Evolutionary conservation across 2,113 vertebrate species (phyloP), one percentile per base, ranked within the genome.

Genomic region (Pachyramphus minor): DNA sequence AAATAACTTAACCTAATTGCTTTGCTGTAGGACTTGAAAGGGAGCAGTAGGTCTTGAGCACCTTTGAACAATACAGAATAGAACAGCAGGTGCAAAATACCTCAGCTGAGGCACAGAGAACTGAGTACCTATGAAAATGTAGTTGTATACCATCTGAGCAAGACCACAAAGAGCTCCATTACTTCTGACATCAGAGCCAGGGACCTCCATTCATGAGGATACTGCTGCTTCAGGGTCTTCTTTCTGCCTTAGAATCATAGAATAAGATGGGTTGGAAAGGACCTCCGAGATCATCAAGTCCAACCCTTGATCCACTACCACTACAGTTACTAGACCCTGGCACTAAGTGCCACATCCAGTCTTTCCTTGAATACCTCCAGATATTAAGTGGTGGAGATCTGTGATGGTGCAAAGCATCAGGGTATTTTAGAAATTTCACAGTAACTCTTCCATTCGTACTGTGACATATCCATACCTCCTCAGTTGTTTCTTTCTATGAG

Each of bases 1-100:
- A 97, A 96, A 95, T 95, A 97, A 95, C 95, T 97, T 95, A 93
- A 94, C 85, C 95, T 96, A 95, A 96, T 96, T 96, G 95, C 76
- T 94, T 92, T 96, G 68, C 90, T 3, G 30, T 90, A 74, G 90
- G 90, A 90, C 82, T 93, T 96, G 82, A 96, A 96, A 94, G 69
- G 84, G 89, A 95, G 87, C 84, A 91, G 84, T 74, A 95, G 94
- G 91, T 95, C 94, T 95, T 95, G 75, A 90, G 73, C 85, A 96
- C 72, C 95, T 96, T 96, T 96, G 95, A 95, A 92, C 72, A 47
- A 55, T 10, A 69, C 11, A 84, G 86, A 95, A 96, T 92, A 87
- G 91, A 97, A 84, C 81, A 85, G 91, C 71, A 89, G 83, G 80
- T 84, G 73, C 69, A 81, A 96, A 84, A 44, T 93, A 55, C 8